These are phyloP conservation scores for Corvus moneduloides DNA, from an alignment of 2,113 vertebrate species.

Conservation along the genomic window DNA sequence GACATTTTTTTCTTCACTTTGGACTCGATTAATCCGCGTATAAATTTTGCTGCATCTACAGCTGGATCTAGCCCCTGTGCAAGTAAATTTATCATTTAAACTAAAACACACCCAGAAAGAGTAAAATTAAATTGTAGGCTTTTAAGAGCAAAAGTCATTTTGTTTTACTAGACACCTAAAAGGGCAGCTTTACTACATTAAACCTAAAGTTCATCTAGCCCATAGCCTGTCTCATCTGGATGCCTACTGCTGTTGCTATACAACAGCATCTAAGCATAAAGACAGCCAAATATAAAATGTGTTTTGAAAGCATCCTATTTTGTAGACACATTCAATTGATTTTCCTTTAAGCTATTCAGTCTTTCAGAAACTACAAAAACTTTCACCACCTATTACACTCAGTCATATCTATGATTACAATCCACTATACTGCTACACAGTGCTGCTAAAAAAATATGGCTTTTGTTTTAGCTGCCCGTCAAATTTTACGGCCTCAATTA, in stretches of 20 bases:
- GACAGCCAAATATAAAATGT: neutral
- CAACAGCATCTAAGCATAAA: neutral
- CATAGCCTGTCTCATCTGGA: neutral
- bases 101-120: neutral
- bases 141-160: neutral
- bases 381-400: neutral
- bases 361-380: neutral
- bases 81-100: neutral
- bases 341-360: neutral
- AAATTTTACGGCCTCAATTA: neutral
- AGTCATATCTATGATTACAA: neutral
- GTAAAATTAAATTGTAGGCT: neutral
- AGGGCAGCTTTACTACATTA: neutral
- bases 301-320: neutral
- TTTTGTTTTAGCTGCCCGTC: neutral
- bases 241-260: neutral
- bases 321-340: neutral
- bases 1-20: neutral
- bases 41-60: neutral
- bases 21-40: neutral
- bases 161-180: neutral
- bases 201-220: neutral
- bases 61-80: neutral
- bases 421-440: neutral
- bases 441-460: neutral